These are phyloP conservation scores for Spinus pinus DNA, from an alignment of 2,797 vertebrate genomes.

Conservation along the genomic window DNA sequence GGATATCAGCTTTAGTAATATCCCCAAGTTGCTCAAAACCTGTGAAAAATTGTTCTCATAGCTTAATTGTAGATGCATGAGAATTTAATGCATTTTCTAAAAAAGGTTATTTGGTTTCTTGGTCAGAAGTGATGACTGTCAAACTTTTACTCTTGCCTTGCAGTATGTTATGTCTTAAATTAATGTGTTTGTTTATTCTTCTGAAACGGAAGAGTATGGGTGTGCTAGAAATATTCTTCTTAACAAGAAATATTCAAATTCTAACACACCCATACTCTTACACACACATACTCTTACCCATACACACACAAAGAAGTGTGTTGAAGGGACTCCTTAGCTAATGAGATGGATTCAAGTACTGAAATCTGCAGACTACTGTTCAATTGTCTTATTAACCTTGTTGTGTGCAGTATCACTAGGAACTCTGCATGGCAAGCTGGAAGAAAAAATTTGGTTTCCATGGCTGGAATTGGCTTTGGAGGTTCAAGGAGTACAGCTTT, in stretches of 20 bases:
- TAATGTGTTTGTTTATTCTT: not conserved
- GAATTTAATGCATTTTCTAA: not conserved
- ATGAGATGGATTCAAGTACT: not conserved
- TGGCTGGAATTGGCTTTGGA: not conserved
- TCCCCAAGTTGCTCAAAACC: not conserved
- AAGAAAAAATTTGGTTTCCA: accelerated
- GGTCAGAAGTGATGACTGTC: not conserved
- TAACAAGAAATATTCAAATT: no score
- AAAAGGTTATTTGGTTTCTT: not conserved
- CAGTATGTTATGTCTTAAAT: not conserved
- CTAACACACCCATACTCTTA: no score
- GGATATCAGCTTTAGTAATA: not conserved
- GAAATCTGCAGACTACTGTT: not conserved
- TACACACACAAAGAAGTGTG: not conserved
- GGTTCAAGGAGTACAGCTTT: not conserved
- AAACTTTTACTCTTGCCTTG: not conserved
- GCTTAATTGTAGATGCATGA: not conserved
- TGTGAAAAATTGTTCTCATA: not conserved
- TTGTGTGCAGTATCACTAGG: not conserved
- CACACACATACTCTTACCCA: no score
- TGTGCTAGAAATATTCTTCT: not conserved
- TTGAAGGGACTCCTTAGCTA: not conserved
- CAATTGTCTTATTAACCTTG: not conserved
- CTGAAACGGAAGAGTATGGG: not conserved
- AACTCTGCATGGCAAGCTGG: not conserved